phyloP scores from a whole-genome alignment of 2,888 invertebrate species.

The Nephrotoma flavescens region DNA sequence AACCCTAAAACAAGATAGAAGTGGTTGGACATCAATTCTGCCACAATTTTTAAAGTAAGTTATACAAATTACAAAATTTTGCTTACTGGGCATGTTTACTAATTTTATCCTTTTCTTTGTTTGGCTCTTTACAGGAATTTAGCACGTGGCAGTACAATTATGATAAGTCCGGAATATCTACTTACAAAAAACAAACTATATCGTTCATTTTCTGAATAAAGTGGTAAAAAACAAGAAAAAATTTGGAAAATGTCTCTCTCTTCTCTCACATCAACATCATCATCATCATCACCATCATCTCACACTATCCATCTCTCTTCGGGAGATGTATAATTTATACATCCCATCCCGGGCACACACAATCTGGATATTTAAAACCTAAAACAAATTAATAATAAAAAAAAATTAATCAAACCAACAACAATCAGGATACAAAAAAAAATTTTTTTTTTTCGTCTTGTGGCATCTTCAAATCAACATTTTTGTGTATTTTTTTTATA shows the following conservation, averaged over 20 bases:
- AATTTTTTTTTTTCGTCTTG: neutral
- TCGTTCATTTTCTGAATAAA: conserved; percentile 46
- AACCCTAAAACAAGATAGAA: conserved; percentile 71
- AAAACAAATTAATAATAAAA: neutral
- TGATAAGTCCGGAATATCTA: conserved; percentile 77
- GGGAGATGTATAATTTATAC: neutral
- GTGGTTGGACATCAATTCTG: conserved; percentile 74
- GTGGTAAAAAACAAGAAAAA: conserved; percentile 26
- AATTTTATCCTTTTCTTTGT: conserved; percentile 15
- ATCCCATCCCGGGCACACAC: neutral
- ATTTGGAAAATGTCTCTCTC: conserved; percentile 2
- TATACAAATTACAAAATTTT: conserved; percentile 5
- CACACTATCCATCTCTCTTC: neutral
- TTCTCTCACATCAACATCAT: neutral
- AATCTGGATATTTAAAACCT: neutral
- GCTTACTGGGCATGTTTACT: neutral
- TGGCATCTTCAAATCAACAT: neutral
- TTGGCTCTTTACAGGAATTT: conserved; percentile 48
- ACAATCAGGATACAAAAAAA: neutral
- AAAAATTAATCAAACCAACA: neutral
- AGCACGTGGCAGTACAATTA: conserved; percentile 71
- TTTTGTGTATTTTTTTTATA: neutral
- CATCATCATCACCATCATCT: neutral
- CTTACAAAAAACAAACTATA: conserved; percentile 86
- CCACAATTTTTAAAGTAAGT: conserved; percentile 85